Evolutionary conservation across 35 echinoderm and acorn worm genomes (phyloP).

Genomic region (Acanthaster planci): DNA sequence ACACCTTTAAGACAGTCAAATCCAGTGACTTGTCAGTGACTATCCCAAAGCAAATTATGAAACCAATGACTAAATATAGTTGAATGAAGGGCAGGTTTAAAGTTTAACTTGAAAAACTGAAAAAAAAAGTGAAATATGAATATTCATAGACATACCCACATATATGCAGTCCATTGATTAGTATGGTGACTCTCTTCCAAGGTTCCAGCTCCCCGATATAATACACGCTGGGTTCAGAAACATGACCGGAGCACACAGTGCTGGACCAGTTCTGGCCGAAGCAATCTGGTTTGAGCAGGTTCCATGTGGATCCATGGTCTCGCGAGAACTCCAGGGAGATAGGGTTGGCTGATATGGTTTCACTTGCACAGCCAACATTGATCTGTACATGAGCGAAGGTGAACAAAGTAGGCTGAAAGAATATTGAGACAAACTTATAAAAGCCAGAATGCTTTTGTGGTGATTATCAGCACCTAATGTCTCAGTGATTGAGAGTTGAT

Average conservation of each 20-base stretch:
- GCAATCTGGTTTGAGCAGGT: conserved; percentile 75
- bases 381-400: conserved; percentile 41
- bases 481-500: too few relatives aligned
- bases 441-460: too few relatives aligned
- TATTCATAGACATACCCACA: conserved; percentile 68
- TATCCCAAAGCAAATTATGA: too few relatives aligned
- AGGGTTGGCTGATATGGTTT: conserved; percentile 38
- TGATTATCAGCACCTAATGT: too few relatives aligned
- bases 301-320: conserved; percentile 75
- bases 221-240: conserved; percentile 62
- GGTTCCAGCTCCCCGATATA: conserved; percentile 66
- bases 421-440: too few relatives aligned
- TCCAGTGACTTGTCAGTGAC: too few relatives aligned
- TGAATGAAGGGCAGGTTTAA: too few relatives aligned
- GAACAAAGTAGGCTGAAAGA: background rate
- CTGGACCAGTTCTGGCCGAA: conserved; percentile 41
- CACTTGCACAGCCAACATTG: conserved; percentile 75
- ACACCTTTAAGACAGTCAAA: too few relatives aligned
- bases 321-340: conserved; percentile 64
- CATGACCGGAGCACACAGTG: conserved; percentile 64
- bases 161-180: conserved; percentile 70
- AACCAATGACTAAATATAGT: too few relatives aligned
- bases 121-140: too few relatives aligned
- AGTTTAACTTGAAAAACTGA: too few relatives aligned
- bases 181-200: conserved; percentile 75